These are phyloP conservation scores for Trissolcus basalis DNA, from an alignment of 1,140 invertebrate species.

Conservation along the genomic window DNA sequence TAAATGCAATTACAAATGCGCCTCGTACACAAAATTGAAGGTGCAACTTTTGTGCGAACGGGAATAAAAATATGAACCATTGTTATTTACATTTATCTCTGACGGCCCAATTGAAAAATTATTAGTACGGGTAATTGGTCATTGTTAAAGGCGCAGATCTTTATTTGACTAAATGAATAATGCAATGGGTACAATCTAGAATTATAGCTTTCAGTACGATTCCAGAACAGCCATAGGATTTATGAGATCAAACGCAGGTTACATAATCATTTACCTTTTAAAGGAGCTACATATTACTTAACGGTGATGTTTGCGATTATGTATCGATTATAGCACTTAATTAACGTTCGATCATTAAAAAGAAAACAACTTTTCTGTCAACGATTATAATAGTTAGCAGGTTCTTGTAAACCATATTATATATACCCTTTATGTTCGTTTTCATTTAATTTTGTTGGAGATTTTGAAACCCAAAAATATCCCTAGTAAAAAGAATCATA, in stretches of 20 bases:
- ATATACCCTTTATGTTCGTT: no score
- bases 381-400: no score
- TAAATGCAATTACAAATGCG: slow-evolving; percentile 8
- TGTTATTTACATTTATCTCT: background rate
- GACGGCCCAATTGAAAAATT: background rate
- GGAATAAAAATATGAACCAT: background rate
- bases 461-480: no score
- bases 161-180: slow-evolving; percentile 23
- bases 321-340: slow-evolving; percentile 26
- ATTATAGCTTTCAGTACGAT: slow-evolving; percentile 9
- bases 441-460: no score
- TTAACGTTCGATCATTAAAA: slow-evolving; percentile 17
- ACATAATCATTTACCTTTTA: slow-evolving; percentile 16
- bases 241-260: slow-evolving; percentile 24
- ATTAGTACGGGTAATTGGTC: background rate
- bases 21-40: background rate
- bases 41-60: background rate
- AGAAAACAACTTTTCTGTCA: no score
- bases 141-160: slow-evolving; percentile 7
- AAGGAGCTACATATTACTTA: slow-evolving; percentile 19
- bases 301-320: slow-evolving; percentile 22
- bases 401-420: no score
- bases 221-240: slow-evolving; percentile 19
- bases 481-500: no score
- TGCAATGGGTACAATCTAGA: slow-evolving; percentile 13